Conservation (phyloP, 1,140 invertebrate species). For the Bactericera cockerelli region DNA sequence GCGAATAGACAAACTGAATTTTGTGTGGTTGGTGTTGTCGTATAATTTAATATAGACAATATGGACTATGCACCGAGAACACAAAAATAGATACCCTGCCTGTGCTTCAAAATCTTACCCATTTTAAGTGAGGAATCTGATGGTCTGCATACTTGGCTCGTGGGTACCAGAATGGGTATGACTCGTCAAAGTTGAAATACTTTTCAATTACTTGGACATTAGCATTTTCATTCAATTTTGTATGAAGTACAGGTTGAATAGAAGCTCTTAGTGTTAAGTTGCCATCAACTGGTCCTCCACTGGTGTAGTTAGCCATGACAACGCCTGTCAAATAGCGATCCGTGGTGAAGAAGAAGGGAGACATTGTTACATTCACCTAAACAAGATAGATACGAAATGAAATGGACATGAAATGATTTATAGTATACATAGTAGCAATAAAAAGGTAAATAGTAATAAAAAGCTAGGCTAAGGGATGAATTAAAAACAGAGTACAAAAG, state of each 20-base stretch:
- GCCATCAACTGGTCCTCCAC: conserved; percentile 62
- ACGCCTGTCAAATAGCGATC: conserved; percentile 66
- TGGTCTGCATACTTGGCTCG: conserved; percentile 6
- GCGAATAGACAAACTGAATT: no score
- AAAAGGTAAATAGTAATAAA: no score
- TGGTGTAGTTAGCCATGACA: conserved; percentile 87
- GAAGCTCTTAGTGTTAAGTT: conserved; percentile 72
- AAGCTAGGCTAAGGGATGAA: no score
- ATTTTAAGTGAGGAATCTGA: conserved; percentile 47
- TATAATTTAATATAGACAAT: no score
- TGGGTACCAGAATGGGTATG: conserved; percentile 57
- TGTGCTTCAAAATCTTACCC: conserved; percentile 39
- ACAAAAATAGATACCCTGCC: no score
- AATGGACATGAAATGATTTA: no score
- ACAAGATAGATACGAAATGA: no score
- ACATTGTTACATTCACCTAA: conserved; percentile 92
- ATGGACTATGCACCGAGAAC: no score
- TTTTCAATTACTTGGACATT: conserved; percentile 43
- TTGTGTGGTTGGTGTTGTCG: no score
- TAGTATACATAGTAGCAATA: no score
- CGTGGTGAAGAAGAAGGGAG: conserved; percentile 77
- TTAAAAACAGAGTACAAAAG: no score
- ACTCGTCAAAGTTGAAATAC: conserved; percentile 60
- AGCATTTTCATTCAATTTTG: conserved; percentile 28
- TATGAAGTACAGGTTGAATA: conserved; percentile 41